Conservation (phyloP, 2,797 vertebrate species). For the Adelosebastes latens region DNA sequence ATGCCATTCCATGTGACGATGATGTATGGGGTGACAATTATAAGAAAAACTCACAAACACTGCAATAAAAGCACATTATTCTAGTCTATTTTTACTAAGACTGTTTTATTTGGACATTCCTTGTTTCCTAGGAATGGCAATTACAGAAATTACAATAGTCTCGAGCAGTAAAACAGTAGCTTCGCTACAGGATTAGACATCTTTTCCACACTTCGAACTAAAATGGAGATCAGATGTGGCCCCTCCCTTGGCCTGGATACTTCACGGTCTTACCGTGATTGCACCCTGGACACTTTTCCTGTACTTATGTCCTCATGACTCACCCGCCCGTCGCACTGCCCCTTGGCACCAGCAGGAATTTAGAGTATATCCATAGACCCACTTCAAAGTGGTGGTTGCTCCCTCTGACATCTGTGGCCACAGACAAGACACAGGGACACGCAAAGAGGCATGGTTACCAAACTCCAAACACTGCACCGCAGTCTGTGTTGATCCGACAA, state of each 20-base stretch:
- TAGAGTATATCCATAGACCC: constrained; percentile 42
- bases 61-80: constrained; percentile 17
- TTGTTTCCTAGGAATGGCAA: constrained; percentile 19
- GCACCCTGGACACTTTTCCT: constrained; percentile 58
- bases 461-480: constrained; percentile 39
- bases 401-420: constrained; percentile 40
- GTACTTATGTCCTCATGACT: constrained; percentile 57
- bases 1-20: constrained; percentile 21
- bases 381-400: constrained; percentile 66
- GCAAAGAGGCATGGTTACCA: constrained; percentile 34
- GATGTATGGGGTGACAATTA: constrained; percentile 35
- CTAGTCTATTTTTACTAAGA: constrained; percentile 5
- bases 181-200: constrained; percentile 36
- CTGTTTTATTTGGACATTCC: constrained; percentile 33
- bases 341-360: constrained; percentile 53
- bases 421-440: constrained; percentile 49
- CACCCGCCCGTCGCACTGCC: constrained; percentile 33
- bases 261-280: constrained; percentile 44
- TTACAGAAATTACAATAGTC: constrained; percentile 28
- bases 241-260: constrained; percentile 41
- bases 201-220: constrained; percentile 53
- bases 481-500: constrained; percentile 39
- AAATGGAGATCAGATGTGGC: constrained; percentile 72
- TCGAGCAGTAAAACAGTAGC: constrained; percentile 43
- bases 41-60: constrained; percentile 19